Evolutionary conservation across 2,797 vertebrate species (phyloP).

Genomic region (Notolepis coatsorum): DNA sequence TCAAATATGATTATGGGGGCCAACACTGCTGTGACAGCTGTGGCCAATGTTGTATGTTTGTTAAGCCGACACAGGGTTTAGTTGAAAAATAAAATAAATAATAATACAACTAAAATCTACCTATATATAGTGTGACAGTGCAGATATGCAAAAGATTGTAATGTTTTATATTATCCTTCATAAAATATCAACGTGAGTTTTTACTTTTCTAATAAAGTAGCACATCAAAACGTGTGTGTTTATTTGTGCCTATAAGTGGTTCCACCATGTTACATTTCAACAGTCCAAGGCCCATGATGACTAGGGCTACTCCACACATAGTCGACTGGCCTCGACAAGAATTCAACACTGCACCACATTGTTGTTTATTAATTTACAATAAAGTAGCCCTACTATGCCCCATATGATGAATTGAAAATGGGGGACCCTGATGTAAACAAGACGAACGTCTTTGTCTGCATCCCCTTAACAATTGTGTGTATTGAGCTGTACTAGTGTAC

Average conservation of each 20-base stretch:
- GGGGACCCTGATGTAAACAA: too few relatives aligned
- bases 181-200: conserved; percentile 86
- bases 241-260: conserved; percentile 1
- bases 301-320: too few relatives aligned
- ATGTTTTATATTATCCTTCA: conserved; percentile 86
- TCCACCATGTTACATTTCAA: neutral
- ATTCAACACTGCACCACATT: too few relatives aligned
- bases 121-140: conserved; percentile 75
- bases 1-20: conserved; percentile 71
- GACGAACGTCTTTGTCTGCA: too few relatives aligned
- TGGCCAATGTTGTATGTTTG: conserved; percentile 79
- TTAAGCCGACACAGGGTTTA: conserved; percentile 80
- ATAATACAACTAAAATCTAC: conserved; percentile 60
- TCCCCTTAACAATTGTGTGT: too few relatives aligned
- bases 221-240: conserved; percentile 71
- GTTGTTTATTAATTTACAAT: too few relatives aligned
- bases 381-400: too few relatives aligned
- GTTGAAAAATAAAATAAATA: conserved; percentile 56
- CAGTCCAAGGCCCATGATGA: too few relatives aligned
- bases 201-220: conserved; percentile 90
- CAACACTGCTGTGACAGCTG: conserved; percentile 79
- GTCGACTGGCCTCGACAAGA: too few relatives aligned
- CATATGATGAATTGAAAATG: too few relatives aligned
- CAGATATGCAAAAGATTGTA: conserved; percentile 86
- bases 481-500: too few relatives aligned